Percentiles rank a stretch among this genome's conserved stretches.
These are phyloP conservation scores for Quadroppia sp. DNA, from an alignment of 2,888 invertebrate species.

Conservation along the genomic window DNA sequence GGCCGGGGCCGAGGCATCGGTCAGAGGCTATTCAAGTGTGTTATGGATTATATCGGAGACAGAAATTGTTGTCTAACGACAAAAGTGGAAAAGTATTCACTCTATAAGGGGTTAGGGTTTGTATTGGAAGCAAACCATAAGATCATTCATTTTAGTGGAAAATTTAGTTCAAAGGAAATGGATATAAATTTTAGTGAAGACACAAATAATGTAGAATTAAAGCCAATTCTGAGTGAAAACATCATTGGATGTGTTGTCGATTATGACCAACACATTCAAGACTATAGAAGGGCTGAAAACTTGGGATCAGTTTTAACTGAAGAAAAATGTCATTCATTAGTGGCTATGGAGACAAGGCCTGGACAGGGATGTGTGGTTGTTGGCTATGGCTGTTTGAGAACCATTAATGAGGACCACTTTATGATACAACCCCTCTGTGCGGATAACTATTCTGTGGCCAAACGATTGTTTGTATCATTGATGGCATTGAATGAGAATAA, in stretches of 20 bases:
- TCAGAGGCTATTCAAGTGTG: slow-evolving; percentile 44
- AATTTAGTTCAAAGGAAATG: too few species aligned
- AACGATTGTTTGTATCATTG: background rate
- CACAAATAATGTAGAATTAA: too few species aligned
- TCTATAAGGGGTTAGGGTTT: too few species aligned
- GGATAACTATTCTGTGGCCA: background rate
- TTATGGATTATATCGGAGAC: slow-evolving; percentile 44
- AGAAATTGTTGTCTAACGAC: slow-evolving; percentile 44
- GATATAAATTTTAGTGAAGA: too few species aligned
- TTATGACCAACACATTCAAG: too few species aligned
- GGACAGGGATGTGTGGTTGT: background rate
- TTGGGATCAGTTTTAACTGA: background rate
- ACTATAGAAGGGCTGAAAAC: background rate
- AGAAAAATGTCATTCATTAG: background rate
- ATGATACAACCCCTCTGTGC: background rate
- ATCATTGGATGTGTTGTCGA: background rate
- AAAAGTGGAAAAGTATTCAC: slow-evolving; percentile 42
- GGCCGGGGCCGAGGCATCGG: slow-evolving; percentile 44
- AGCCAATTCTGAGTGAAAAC: background rate
- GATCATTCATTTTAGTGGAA: too few species aligned
- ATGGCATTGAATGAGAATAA: background rate
- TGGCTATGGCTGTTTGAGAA: background rate
- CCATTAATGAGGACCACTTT: background rate
- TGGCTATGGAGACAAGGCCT: background rate
- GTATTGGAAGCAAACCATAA: background rate